phyloP scores from a whole-genome alignment of 2,113 vertebrate genomes.

The Solea solea region DNA sequence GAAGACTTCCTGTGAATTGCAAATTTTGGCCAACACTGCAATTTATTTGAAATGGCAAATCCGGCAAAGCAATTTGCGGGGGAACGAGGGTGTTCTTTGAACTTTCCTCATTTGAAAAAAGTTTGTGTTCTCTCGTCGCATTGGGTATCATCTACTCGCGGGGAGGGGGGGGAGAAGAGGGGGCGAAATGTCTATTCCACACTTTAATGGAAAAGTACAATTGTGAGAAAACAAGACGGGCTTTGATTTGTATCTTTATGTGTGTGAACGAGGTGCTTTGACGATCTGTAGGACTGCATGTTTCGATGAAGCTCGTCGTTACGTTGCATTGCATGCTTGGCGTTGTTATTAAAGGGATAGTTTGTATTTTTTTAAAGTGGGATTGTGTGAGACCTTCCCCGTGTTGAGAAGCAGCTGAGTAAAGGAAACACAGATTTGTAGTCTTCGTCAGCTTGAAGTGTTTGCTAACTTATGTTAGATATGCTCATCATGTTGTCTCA shows the following conservation, averaged over 20 bases:
- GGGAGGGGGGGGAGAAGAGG: background rate
- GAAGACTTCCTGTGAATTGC: constrained; percentile 75
- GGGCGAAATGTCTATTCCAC: constrained; percentile 5
- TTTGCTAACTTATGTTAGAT: too few relatives aligned
- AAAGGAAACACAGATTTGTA: too few relatives aligned
- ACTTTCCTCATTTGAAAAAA: constrained; percentile 67
- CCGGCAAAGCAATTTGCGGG: constrained; percentile 71
- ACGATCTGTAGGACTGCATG: constrained; percentile 3
- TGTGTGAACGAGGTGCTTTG: constrained; percentile 35
- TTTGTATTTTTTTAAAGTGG: too few relatives aligned
- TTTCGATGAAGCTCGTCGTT: background rate
- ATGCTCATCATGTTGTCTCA: too few relatives aligned
- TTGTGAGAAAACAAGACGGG: constrained; percentile 28
- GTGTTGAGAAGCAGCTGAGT: too few relatives aligned
- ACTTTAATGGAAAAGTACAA: constrained; percentile 46
- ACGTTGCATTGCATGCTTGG: constrained; percentile 30
- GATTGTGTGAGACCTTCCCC: too few relatives aligned
- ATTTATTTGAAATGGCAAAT: constrained; percentile 78
- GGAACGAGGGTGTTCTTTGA: constrained; percentile 70
- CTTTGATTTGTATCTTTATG: constrained; percentile 54
- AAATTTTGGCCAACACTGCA: constrained; percentile 76
- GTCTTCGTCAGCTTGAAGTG: too few relatives aligned
- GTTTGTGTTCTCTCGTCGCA: constrained; percentile 55
- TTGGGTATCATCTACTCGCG: constrained; percentile 12
- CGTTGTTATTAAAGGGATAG: background rate